Evolutionary conservation across 2,888 invertebrate species (phyloP).

Genomic region (Mystacides longicornis): DNA sequence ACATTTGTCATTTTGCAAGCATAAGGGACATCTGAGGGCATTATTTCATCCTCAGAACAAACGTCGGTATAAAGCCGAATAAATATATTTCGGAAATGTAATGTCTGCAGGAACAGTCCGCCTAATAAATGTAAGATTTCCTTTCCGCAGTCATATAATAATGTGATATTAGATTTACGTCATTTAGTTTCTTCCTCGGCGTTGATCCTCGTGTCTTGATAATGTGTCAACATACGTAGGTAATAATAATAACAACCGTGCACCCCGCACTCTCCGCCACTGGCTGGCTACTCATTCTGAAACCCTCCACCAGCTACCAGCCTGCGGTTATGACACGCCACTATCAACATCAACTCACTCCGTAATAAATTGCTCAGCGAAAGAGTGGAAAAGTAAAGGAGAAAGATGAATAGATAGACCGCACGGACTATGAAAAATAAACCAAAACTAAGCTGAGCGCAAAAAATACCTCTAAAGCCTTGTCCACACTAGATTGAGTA

Average conservation of each 20-base stretch:
- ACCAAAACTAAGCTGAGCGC: too few species aligned
- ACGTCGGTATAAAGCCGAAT: background rate
- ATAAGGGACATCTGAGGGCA: too few species aligned
- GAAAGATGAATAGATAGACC: too few species aligned
- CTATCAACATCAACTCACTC: slow-evolving; percentile 9
- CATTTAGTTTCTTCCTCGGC: slow-evolving; percentile 4
- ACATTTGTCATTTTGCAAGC: too few species aligned
- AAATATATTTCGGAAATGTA: background rate
- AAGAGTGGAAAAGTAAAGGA: background rate
- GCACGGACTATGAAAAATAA: too few species aligned
- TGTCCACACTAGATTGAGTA: too few species aligned
- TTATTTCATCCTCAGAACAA: too few species aligned
- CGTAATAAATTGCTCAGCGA: slow-evolving; percentile 11
- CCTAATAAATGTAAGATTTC: background rate
- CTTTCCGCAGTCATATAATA: background rate
- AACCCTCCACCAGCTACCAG: too few species aligned
- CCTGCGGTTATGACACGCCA: slow-evolving; percentile 7
- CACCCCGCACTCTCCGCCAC: background rate
- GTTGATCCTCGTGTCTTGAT: slow-evolving; percentile 2
- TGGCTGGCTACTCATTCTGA: too few species aligned
- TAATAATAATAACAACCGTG: too few species aligned
- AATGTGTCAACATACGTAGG: slow-evolving; percentile 1
- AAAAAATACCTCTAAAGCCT: too few species aligned
- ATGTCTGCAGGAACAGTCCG: background rate
- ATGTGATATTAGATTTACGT: slow-evolving; percentile 2